Evolutionary conservation across 2,797 vertebrate species (phyloP).

Genomic region (Scarus forsteni): DNA sequence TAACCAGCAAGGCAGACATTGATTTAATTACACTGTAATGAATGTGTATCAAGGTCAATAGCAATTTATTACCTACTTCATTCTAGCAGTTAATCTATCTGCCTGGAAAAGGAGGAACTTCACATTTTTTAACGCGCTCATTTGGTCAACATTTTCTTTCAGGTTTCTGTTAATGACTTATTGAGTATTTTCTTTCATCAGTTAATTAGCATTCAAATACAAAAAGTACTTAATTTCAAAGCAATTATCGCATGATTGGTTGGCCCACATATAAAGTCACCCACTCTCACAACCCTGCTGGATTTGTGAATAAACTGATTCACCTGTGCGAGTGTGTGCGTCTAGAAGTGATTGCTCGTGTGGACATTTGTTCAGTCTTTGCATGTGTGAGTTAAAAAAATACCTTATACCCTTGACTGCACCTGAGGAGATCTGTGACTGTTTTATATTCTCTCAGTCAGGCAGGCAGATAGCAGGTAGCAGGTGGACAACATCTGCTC

Average conservation of each 20-base stretch:
- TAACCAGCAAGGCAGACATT: constrained; percentile 28
- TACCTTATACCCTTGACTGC: constrained; percentile 46
- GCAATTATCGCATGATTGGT: constrained; percentile 72
- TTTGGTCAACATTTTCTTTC: constrained; percentile 60
- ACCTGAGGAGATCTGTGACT: constrained; percentile 42
- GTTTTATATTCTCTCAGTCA: constrained; percentile 59
- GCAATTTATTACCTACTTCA: constrained; percentile 38
- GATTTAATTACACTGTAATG: constrained; percentile 42
- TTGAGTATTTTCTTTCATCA: constrained; percentile 70
- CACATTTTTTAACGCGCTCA: constrained; percentile 35
- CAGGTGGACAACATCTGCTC: constrained; percentile 67
- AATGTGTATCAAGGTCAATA: constrained; percentile 44
- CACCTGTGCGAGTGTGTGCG: constrained; percentile 33
- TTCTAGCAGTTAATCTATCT: constrained; percentile 48
- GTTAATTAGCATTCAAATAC: constrained; percentile 74
- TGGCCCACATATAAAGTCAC: constrained; percentile 44
- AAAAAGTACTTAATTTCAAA: constrained; percentile 74
- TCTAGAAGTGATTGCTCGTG: constrained; percentile 5
- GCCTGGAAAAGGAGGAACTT: constrained; percentile 26
- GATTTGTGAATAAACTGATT: constrained; percentile 56
- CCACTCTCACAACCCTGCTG: constrained; percentile 52
- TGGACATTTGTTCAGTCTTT: not conserved
- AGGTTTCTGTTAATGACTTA: constrained; percentile 68
- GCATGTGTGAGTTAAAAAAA: constrained; percentile 23
- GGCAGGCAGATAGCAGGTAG: constrained; percentile 48